Evolutionary conservation across 2,888 invertebrate species (phyloP).

Genomic region (Melangyna quadrimaculata): DNA sequence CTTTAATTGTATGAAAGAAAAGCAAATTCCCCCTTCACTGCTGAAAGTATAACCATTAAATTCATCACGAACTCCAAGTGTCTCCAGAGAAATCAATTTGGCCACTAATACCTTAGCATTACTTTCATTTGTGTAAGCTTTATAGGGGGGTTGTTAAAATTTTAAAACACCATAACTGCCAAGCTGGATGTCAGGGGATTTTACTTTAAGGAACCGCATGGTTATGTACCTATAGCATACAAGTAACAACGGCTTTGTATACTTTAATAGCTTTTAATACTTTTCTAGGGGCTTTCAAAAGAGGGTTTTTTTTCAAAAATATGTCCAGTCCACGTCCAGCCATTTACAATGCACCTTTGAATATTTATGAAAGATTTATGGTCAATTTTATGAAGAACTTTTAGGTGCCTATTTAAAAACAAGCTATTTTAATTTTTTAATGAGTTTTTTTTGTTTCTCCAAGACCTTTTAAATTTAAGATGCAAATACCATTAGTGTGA

Average conservation of each 20-base stretch:
- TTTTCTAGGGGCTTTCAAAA: too few relatives aligned
- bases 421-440: too few relatives aligned
- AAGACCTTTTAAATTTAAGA: too few relatives aligned
- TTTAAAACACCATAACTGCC: neutral
- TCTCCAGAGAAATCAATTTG: conserved; percentile 51
- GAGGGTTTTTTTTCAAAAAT: too few relatives aligned
- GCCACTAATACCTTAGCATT: conserved; percentile 35
- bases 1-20: neutral
- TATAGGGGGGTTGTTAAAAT: conserved; percentile 22
- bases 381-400: too few relatives aligned
- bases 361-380: too few relatives aligned
- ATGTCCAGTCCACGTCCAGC: too few relatives aligned
- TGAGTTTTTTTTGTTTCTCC: too few relatives aligned
- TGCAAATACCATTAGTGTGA: too few relatives aligned
- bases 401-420: too few relatives aligned
- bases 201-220: neutral
- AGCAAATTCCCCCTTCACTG: conserved; percentile 23
- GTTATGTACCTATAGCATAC: neutral
- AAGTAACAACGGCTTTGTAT: neutral
- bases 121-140: neutral
- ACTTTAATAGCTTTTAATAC: too few relatives aligned
- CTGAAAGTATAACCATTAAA: conserved; percentile 29
- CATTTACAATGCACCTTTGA: too few relatives aligned
- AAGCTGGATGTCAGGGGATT: neutral
- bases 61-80: neutral